Base-by-base conservation (phyloP, 2,797 vertebrate species). In the Alfaro cultratus region DNA sequence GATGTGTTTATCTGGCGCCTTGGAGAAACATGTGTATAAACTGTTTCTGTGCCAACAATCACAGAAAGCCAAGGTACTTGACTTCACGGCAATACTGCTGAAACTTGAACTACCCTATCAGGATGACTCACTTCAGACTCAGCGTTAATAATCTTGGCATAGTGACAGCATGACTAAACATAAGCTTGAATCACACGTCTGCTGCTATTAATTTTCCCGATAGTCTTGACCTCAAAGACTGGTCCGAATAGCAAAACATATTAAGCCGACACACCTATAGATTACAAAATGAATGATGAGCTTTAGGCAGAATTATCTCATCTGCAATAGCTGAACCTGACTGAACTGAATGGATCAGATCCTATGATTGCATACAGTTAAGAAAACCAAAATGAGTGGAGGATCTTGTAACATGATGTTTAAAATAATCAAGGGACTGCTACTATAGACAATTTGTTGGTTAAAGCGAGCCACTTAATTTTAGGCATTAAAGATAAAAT, bases 11-110 rank as follows among this genome's bases (percentile, higher is more conserved):
- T 75, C 86, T 90, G 79, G 88, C 92, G 93, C 80, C 86, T 85
- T 2, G 26, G 43, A 79, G 79, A 57, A 83, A 83, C 77, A 36
- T 64, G 31, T 85, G 80, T 84, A 81, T 82, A 47, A 87, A 87
- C 76, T 18, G 41, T 87, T 75, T 75, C 73, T 49, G 83, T 88
- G 94, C 93, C 90, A 94, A 92, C 86, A 94, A 89, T 88, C 90
- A 93, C 87, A 91, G 75, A 75, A 76, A 53, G 81, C 64, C 77
- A 7, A 88, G 82, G 83, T 80, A 85, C 88, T 85, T 84, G 39
- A 84, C 68, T 82, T 86, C 26, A 57, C 67, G 68, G 76, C 81
- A 75, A 76, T 70, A 34, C 64, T 77, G 84, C 85, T 71, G 78
- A 53, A 86, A 81, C 87, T 62, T 43, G 82, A 91, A 79, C 83